These are phyloP conservation scores for Oxytorus armatus DNA, from an alignment of 2,888 invertebrate species.

Conservation along the genomic window DNA sequence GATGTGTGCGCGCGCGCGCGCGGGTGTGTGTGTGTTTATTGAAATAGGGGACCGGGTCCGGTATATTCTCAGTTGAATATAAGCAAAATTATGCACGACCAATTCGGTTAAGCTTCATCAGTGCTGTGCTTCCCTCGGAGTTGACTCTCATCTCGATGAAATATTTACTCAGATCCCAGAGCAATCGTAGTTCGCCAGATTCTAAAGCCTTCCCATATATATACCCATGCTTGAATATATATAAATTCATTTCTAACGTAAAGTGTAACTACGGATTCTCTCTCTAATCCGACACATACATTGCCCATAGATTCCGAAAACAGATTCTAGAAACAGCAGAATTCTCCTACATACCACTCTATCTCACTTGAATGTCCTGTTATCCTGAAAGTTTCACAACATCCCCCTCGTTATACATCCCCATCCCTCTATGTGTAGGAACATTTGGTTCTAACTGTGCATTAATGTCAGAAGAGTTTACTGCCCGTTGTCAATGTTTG, in stretches of 20 bases:
- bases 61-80: conserved; percentile 18
- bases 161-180: conserved; percentile 38
- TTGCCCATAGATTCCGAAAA: conserved; percentile 19
- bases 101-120: conserved; percentile 48
- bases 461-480: conserved; percentile 20
- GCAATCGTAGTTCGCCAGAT: background rate
- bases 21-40: background rate
- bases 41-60: background rate
- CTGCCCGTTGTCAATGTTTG: conserved; percentile 23
- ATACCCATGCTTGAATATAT: background rate
- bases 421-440: background rate
- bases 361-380: background rate
- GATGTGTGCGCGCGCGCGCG: too few relatives aligned
- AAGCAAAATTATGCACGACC: conserved; percentile 32
- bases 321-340: conserved; percentile 28
- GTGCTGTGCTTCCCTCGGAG: conserved; percentile 32
- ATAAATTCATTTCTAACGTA: background rate
- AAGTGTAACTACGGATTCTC: conserved; percentile 26
- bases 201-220: background rate
- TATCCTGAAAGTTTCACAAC: conserved; percentile 24
- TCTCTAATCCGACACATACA: conserved; percentile 52
- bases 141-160: background rate
- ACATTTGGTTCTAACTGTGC: too few relatives aligned
- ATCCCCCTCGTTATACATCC: conserved; percentile 25
- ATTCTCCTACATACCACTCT: conserved; percentile 3